Conservation (phyloP, 2,888 invertebrate species). For the Agapostemon virescens region DNA sequence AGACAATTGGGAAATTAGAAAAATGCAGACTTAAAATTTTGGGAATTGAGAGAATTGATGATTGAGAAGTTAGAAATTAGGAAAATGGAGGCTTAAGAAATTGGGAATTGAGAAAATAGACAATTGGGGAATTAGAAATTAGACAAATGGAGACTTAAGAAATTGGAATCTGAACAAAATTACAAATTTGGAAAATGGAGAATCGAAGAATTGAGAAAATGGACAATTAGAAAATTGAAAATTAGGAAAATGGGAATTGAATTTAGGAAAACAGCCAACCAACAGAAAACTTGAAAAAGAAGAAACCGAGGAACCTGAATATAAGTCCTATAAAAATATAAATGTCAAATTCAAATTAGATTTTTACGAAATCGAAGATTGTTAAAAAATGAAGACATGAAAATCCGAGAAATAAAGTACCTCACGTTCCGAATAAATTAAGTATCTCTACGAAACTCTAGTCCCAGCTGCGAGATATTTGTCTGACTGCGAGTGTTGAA, state of each 20-base stretch:
- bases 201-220: neutral
- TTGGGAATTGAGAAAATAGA: neutral
- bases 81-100: neutral
- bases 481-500: constrained; percentile 11
- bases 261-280: no score
- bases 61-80: neutral
- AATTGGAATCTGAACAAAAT: no score
- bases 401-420: neutral
- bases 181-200: no score
- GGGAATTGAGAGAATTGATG: neutral
- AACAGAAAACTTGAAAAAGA: neutral
- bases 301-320: neutral
- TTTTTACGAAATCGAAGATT: neutral
- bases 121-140: neutral
- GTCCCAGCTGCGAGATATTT: constrained; percentile 4
- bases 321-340: neutral
- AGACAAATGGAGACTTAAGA: no score
- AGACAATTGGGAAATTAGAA: neutral
- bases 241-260: no score
- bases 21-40: neutral
- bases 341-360: neutral
- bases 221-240: neutral
- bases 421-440: constrained; percentile 13
- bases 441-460: constrained; percentile 9
- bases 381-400: neutral